Base-by-base conservation (phyloP, 2,797 vertebrate species). In the Caiman crocodilus region DNA sequence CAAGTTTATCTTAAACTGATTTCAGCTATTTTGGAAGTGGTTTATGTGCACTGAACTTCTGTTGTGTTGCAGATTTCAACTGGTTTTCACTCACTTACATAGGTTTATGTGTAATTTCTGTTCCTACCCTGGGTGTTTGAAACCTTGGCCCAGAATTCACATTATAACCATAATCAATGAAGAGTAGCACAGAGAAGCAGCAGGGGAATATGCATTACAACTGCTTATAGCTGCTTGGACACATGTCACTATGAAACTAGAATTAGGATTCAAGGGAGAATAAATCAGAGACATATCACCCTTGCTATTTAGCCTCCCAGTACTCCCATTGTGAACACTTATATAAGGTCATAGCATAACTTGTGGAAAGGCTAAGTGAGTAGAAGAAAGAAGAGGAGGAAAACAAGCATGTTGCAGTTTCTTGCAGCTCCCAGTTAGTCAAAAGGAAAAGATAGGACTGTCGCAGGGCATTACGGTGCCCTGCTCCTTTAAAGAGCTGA, bases 371-470 rank as follows among this genome's bases (percentile, higher is more conserved):
- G 25, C 56, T 60, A 79, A 78, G 12, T 18, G 17, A 42, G 42
- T 42, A 42, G 42, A 42, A 42, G 4, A 23, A 18, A 3, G 35
- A 42, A 26, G 20, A 15, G 28, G n/a, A 35, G 30, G 60, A 86
- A 59, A 0, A 17, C 58, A 63, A 85, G 14, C 9, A 13, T 80
- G 11, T 77, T 30, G 85, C 0, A 0, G 20, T 55, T 21, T 86
- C 12, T 7, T 42, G 42, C 32, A 65, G 35, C 25, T 65, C 12
- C 9, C 28, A 82, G 57, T 32, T 21, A 74, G 15, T 13, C 16
- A 76, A 73, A 20, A 79, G 78, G 25, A 71, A 61, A 85, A 59
- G 32, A 4, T 18, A n/a, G 26, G 35, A 35, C 35, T 35, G 35
- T 35, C 35, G 6, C 35, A 35, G 35, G 35, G 35, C 35, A 35